These are phyloP conservation scores for Noturus placidus DNA, from an alignment of 2,113 vertebrate species.

Conservation along the genomic window DNA sequence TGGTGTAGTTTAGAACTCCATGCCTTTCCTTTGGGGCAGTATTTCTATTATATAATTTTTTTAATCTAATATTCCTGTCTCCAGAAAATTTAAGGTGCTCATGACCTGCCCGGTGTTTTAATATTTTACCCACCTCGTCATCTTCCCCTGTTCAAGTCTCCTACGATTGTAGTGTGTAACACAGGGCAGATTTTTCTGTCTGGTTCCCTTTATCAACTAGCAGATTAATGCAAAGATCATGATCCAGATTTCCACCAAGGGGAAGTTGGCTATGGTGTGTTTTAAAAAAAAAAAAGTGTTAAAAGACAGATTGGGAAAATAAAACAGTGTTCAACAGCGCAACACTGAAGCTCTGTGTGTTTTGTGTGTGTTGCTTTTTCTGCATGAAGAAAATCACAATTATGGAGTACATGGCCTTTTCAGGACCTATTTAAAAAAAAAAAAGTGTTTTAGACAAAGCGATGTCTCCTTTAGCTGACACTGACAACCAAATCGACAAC, in stretches of 20 bases:
- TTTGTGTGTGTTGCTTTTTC: not conserved
- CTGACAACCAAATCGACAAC: not conserved
- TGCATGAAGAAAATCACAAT: not conserved
- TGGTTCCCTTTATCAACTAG: not conserved
- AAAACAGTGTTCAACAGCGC: not conserved
- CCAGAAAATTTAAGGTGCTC: not conserved
- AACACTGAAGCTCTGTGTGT: not conserved
- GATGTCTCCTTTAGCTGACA: not conserved
- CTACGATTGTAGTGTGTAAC: too few relatives aligned
- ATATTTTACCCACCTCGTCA: not conserved
- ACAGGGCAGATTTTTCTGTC: not conserved
- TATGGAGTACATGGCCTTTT: not conserved
- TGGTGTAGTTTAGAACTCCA: not conserved
- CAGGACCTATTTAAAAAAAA: not conserved
- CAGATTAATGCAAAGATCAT: not conserved
- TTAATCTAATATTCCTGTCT: not conserved
- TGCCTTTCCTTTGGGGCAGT: not conserved
- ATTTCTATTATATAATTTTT: too few relatives aligned
- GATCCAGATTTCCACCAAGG: not conserved
- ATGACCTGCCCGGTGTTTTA: not conserved
- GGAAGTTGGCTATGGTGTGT: not conserved
- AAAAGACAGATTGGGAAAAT: not conserved
- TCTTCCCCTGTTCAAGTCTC: not conserved
- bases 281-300: not conserved
- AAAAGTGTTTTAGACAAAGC: not conserved